These are phyloP conservation scores for Microctenopoma lineatum DNA, from an alignment of 2,797 vertebrate genomes.

Conservation along the genomic window DNA sequence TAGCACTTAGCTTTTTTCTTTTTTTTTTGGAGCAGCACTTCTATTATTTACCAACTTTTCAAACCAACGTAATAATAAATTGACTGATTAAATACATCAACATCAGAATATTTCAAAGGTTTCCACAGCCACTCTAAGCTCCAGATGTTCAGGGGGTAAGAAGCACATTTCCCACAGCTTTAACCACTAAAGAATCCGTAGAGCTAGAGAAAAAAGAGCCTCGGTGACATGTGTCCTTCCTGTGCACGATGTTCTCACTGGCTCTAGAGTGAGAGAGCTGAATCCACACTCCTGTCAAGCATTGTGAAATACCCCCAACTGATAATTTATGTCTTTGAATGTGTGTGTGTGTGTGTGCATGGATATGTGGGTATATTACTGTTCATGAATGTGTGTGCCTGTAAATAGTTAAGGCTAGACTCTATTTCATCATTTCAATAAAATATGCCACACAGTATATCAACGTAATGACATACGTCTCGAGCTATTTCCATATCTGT, in stretches of 20 bases:
- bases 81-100: background rate
- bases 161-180: conserved; percentile 23
- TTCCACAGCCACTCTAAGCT: conserved; percentile 13
- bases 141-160: conserved; percentile 10
- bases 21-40: background rate
- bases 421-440: conserved; percentile 69
- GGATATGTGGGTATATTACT: conserved; percentile 9
- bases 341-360: background rate
- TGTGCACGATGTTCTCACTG: conserved; percentile 13
- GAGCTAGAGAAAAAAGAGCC: conserved; percentile 11
- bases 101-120: conserved; percentile 7
- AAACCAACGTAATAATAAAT: conserved; percentile 43
- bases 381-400: conserved; percentile 34
- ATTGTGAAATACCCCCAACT: conserved; percentile 1
- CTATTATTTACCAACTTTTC: conserved; percentile 48
- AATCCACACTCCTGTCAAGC: conserved; percentile 19
- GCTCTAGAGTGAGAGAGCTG: conserved; percentile 11
- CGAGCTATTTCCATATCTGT: conserved; percentile 71
- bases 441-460: conserved; percentile 68
- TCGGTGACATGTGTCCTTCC: conserved; percentile 16
- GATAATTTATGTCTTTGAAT: conserved; percentile 9
- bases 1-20: background rate
- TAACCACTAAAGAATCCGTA: conserved; percentile 31
- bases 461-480: conserved; percentile 63
- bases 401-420: conserved; percentile 51